Base-by-base conservation (phyloP, 2,113 vertebrate genomes). In the Haemorhous mexicanus region DNA sequence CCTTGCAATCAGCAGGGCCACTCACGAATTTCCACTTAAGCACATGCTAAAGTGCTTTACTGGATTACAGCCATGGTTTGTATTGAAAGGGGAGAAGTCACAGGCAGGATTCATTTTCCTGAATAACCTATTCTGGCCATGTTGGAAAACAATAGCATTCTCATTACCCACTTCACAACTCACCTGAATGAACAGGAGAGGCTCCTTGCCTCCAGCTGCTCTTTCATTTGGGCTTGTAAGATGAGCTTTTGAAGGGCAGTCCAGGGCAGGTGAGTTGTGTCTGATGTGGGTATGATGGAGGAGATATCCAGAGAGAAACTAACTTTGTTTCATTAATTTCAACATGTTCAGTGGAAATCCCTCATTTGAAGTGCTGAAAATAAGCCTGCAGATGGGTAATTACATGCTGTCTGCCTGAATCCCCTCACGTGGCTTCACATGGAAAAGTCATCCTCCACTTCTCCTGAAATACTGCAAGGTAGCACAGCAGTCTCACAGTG, bases 401-500 rank as follows among this genome's bases (percentile, higher is more conserved):
- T 83, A 66, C 63, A 70, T 28, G 37, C 84, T 80, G 67, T 67
- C 84, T 91, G 87, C 7, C 37, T 85, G 63, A 83, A 70, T 89
- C 74, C 87, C 66, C 59, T 85, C 78, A 19, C 16, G 69, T 8
- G 43, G 41, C 78, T 67, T 89, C 90, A 44, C 49, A 83, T 10
- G 44, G 58, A 87, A 91, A 80, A 77, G 63, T 47, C 58, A 43
- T 50, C 78, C 74, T 61, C 90, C 33, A 20, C 55, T 95, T 91
- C 53, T 68, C 73, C 53, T 93, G 66, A 91, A 92, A 87, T 13
- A 89, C 73, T 87, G 66, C 64, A 64, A 2, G 2, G 17, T 44
- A 52, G 33, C 0, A 0, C 27, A 1, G 80, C 84, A 78, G 47
- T 17, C 1, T 0, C 73, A 43, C 49, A 72, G 69, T 1, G 0